Conservation (phyloP, 2,113 vertebrate species). For the Phylloscopus trochiloides region DNA sequence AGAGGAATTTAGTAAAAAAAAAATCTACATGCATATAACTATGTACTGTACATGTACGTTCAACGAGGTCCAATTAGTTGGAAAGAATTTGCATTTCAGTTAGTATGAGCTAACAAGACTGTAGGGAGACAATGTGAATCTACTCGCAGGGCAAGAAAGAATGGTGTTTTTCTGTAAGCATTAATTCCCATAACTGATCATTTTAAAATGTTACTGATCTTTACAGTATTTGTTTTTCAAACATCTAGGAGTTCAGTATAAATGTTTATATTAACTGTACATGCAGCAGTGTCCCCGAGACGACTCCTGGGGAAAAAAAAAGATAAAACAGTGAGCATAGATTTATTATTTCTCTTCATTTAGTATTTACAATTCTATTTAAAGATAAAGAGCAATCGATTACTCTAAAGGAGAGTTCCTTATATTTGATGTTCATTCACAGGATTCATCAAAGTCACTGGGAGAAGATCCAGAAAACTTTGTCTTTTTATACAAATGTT, state of each 20-base stretch:
- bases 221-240: slow-evolving; percentile 71
- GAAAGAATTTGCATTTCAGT: slow-evolving; percentile 80
- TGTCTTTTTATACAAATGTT: neutral
- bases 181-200: slow-evolving; percentile 73
- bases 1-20: slow-evolving; percentile 67
- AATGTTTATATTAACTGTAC: slow-evolving; percentile 60
- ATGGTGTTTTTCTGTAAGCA: slow-evolving; percentile 72
- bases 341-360: slow-evolving; percentile 5
- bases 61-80: slow-evolving; percentile 79
- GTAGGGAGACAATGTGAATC: slow-evolving; percentile 73
- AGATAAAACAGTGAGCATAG: neutral
- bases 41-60: slow-evolving; percentile 71
- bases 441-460: neutral
- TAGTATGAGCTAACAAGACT: slow-evolving; percentile 79
- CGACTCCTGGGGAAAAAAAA: neutral
- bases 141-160: slow-evolving; percentile 70
- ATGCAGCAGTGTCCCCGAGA: slow-evolving; percentile 37
- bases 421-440: neutral
- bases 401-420: neutral
- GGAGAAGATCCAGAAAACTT: neutral
- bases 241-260: slow-evolving; percentile 57
- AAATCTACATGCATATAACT: slow-evolving; percentile 71
- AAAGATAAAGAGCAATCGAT: neutral
- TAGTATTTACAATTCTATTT: neutral
- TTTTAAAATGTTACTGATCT: slow-evolving; percentile 75